phyloP scores from a whole-genome alignment of 2,113 vertebrate genomes.

The Dasyprocta punctata region DNA sequence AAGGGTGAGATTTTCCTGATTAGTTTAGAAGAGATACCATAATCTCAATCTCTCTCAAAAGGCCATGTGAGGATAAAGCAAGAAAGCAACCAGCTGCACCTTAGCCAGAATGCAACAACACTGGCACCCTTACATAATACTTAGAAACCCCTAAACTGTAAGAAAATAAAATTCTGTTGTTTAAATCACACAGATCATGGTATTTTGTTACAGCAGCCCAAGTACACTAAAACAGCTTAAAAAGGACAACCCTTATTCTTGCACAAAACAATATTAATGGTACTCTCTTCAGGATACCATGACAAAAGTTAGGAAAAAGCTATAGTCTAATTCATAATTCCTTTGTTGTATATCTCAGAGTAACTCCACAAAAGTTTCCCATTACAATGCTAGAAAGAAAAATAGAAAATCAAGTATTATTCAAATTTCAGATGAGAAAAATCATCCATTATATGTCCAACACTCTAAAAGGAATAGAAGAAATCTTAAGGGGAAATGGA shows the following conservation, averaged over 20 bases:
- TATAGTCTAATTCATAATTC: background rate
- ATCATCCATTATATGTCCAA: background rate
- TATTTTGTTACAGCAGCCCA: background rate
- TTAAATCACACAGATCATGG: background rate
- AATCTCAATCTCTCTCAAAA: background rate
- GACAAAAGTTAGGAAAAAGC: background rate
- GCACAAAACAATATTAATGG: background rate
- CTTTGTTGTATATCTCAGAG: background rate
- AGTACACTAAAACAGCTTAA: background rate
- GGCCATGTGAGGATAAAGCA: background rate
- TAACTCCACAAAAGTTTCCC: constrained; percentile 5
- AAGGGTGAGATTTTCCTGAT: background rate
- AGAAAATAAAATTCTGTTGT: constrained; percentile 35
- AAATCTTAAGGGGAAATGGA: background rate
- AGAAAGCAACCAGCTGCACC: background rate
- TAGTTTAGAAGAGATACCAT: background rate
- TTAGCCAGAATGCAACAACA: background rate
- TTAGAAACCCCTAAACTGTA: constrained; percentile 7
- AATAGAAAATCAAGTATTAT: constrained; percentile 22
- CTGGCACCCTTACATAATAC: background rate
- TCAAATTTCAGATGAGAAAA: constrained; percentile 46
- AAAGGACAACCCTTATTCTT: constrained; percentile 21
- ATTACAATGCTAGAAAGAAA: background rate
- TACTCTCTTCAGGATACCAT: constrained; percentile 10
- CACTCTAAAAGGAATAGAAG: background rate